phyloP scores from a whole-genome alignment of 2,888 invertebrate genomes.

The Drosophila seclusa region DNA sequence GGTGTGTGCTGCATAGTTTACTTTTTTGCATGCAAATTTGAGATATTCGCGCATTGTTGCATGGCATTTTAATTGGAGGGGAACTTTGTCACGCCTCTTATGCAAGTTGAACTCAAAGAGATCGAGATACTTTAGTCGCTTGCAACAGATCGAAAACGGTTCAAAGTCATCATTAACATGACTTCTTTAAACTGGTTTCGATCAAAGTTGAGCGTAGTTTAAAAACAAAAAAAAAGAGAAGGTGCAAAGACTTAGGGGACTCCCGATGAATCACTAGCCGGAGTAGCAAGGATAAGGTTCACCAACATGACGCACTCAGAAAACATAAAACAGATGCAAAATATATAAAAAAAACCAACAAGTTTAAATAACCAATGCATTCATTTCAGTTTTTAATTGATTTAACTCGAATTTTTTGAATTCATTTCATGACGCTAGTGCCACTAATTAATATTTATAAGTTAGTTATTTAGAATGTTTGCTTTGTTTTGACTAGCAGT shows the following conservation, averaged over 20 bases:
- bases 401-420: conserved; percentile 24
- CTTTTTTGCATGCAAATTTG: conserved; percentile 11
- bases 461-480: conserved; percentile 1
- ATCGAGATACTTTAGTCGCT: not conserved
- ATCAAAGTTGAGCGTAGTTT: not conserved
- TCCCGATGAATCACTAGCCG: conserved; percentile 35
- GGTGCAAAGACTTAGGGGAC: conserved; percentile 6
- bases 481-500: conserved; percentile 10
- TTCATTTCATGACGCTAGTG: conserved; percentile 6
- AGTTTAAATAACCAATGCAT: not conserved
- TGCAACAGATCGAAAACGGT: conserved; percentile 16
- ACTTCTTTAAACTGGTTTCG: conserved; percentile 34
- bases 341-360: conserved; percentile 9
- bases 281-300: conserved; percentile 39
- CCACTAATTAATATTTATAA: conserved; percentile 31
- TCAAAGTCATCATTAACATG: conserved; percentile 9
- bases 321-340: conserved; percentile 1
- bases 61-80: conserved; percentile 30
- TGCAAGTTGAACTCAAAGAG: not conserved
- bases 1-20: conserved; percentile 27
- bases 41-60: not conserved
- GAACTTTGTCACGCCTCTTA: conserved; percentile 17
- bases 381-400: conserved; percentile 22
- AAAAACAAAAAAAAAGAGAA: conserved; percentile 9
- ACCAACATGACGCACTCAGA: conserved; percentile 5